These are phyloP conservation scores for Tiphia femorata DNA, from an alignment of 2,888 invertebrate genomes.

Conservation along the genomic window DNA sequence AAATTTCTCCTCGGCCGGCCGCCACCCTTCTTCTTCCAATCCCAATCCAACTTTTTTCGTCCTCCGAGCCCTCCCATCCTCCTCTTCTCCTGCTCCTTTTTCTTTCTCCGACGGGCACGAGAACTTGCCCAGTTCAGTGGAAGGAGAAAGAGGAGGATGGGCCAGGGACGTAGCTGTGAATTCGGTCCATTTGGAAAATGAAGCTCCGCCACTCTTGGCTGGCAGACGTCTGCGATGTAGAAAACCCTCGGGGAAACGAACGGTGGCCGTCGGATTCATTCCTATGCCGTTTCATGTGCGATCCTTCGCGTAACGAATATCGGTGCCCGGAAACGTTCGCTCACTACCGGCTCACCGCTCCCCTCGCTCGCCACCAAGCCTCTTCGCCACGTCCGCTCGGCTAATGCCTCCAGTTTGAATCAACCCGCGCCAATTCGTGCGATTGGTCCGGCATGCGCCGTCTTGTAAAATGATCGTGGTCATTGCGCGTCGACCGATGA, in stretches of 20 bases:
- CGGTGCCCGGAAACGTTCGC: neutral
- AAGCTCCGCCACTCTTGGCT: constrained; percentile 28
- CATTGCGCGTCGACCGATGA: neutral
- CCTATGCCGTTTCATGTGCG: neutral
- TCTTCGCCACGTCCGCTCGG: neutral
- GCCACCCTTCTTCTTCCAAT: neutral
- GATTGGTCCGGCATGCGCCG: neutral
- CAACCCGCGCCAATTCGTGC: too few relatives aligned
- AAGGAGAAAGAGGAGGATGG: constrained; percentile 7
- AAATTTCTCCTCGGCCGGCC: neutral
- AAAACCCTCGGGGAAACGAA: constrained; percentile 1
- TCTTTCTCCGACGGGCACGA: neutral
- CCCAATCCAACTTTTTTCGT: neutral
- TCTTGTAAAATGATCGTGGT: neutral
- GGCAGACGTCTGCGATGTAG: neutral
- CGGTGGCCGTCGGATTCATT: neutral
- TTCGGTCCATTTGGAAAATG: constrained; percentile 61
- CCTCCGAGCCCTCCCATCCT: neutral
- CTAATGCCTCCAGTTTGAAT: too few relatives aligned
- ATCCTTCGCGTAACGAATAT: neutral
- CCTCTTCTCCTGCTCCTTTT: neutral
- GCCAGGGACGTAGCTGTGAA: constrained; percentile 16
- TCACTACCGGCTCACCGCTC: too few relatives aligned
- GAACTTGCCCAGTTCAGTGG: neutral
- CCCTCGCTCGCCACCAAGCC: too few relatives aligned